Evolutionary conservation across 2,888 invertebrate species (phyloP), one percentile per base, ranked within the genome.

Genomic region (Thalpophila matura): DNA sequence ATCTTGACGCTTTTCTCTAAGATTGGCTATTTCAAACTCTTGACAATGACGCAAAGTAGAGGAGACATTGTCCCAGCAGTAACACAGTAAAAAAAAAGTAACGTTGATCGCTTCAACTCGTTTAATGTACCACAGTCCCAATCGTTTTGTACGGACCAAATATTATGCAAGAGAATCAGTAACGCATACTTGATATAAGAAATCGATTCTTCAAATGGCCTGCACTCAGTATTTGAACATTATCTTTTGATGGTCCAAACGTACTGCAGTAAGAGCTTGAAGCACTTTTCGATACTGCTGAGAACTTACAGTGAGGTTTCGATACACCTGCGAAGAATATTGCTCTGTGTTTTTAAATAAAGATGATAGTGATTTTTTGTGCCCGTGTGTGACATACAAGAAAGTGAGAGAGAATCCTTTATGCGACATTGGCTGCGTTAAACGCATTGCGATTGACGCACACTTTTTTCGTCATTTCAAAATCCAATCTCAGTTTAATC

Each of bases 131-230:
- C 69, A 70, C 20, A 35, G 26, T 24, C 43, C 26, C 12, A 10
- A 76, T 67, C 74, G 68, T 73, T 80, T 77, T 70, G 70, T 74
- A 55, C 55, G 46, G 55, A 67, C 71, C 80, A 82, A 84, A 85
- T 84, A 84, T 80, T 81, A 83, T 85, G 79, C 83, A 81, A 80
- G 72, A 60, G 79, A 82, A 84, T 84, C 79, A 73, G 78, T 76
- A 83, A 80, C 74, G 73, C 43, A 78, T 55, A 80, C 75, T 79
- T 73, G 73, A 74, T 63, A 71, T 53, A 67, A 66, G 61, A 76
- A 68, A 82, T 78, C 70, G 77, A 80, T 74, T 74, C 67, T 71
- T 64, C 67, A 79, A 79, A 65, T 74, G 59, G 57, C 7, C 33
- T 61, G 75, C 68, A 59, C 71, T 74, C 45, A 60, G 51, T 55